Conservation (phyloP, 2,888 invertebrate species). For the Apoda limacodes region DNA sequence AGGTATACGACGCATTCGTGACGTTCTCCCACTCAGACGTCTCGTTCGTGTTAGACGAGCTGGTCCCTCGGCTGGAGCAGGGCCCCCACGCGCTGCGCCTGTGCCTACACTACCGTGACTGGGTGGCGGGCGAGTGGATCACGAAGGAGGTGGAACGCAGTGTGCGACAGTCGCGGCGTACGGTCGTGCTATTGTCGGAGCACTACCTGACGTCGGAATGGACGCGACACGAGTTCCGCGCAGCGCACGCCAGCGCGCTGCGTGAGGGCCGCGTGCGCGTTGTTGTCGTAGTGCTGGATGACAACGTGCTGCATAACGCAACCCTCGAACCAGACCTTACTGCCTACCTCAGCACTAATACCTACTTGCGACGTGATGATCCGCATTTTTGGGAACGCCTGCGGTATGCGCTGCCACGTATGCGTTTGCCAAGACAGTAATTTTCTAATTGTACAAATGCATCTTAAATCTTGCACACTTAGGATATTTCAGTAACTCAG, state of each 20-base stretch:
- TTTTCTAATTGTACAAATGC: too few relatives aligned
- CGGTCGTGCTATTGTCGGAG: conserved; percentile 62
- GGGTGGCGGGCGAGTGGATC: too few relatives aligned
- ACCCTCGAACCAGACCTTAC: conserved; percentile 56
- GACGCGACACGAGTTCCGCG: conserved; percentile 74
- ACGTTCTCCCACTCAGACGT: conserved; percentile 83
- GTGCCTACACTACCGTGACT: conserved; percentile 80
- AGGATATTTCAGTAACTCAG: too few relatives aligned
- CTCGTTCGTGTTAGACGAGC: conserved; percentile 73
- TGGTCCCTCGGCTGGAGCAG: conserved; percentile 75
- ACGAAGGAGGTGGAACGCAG: too few relatives aligned
- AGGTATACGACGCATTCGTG: too few relatives aligned
- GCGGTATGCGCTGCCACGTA: conserved; percentile 76
- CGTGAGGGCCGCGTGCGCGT: too few relatives aligned
- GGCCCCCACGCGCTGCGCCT: conserved; percentile 50
- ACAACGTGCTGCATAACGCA: conserved; percentile 65
- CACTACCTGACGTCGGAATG: conserved; percentile 48
- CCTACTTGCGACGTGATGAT: conserved; percentile 84
- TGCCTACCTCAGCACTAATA: conserved; percentile 77
- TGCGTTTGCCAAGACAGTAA: too few relatives aligned
- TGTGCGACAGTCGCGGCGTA: too few relatives aligned
- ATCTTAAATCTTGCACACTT: too few relatives aligned
- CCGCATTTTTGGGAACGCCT: conserved; percentile 84
- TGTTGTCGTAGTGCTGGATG: conserved; percentile 77
- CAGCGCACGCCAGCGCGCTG: conserved; percentile 52